Percentiles rank a stretch among this genome's conserved stretches.
phyloP scores from a whole-genome alignment of 2,113 vertebrate genomes.

The Mionectes macconnelli region DNA sequence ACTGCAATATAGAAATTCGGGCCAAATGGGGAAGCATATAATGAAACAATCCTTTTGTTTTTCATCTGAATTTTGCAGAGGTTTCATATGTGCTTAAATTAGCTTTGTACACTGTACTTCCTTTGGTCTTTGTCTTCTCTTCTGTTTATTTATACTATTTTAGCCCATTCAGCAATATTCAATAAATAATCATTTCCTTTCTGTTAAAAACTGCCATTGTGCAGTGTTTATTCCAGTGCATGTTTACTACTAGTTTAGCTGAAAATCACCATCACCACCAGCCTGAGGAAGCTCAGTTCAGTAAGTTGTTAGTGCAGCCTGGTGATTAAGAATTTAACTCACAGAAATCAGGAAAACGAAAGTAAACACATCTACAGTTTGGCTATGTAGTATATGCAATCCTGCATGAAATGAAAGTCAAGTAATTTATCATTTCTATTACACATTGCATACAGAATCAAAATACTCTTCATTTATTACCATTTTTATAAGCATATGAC shows the following conservation, averaged over 20 bases:
- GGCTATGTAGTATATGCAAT: neutral
- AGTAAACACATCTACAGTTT: neutral
- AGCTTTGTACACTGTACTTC: neutral
- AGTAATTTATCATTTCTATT: neutral
- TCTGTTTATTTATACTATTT: constrained; percentile 35
- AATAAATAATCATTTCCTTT: constrained; percentile 21
- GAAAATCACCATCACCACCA: neutral
- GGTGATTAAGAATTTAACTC: neutral
- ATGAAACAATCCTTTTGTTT: neutral
- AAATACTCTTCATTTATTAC: neutral
- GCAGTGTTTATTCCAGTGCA: neutral
- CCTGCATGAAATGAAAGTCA: neutral
- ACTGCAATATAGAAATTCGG: neutral
- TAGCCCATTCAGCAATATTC: neutral
- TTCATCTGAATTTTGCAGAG: neutral
- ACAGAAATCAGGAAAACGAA: neutral
- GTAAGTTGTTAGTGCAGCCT: neutral
- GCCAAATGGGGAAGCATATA: neutral
- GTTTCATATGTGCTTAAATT: neutral
- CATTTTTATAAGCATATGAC: neutral
- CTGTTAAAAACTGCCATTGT: neutral
- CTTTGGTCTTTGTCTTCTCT: constrained; percentile 10
- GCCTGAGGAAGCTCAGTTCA: neutral
- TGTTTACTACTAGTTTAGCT: neutral
- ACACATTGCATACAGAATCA: neutral